A percentile compares a stretch with the other conserved stretches of the same genome.
phyloP scores from a whole-genome alignment of 2,113 vertebrate genomes.

The Psilopogon haemacephalus region DNA sequence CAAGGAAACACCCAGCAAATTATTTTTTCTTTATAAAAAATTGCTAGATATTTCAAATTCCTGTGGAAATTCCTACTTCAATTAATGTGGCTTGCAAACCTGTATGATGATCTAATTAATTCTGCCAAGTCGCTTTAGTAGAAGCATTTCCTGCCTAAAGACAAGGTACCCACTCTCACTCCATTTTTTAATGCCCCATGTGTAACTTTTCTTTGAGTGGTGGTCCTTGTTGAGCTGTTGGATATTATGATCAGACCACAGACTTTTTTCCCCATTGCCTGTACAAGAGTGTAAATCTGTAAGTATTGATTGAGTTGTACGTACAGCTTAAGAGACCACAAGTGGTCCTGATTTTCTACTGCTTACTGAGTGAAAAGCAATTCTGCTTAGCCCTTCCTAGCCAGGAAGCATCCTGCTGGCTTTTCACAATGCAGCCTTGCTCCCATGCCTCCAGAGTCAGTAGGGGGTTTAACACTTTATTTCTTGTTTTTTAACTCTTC shows the following conservation, averaged over 20 bases:
- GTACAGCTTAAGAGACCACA: not conserved
- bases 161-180: not conserved
- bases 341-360: not conserved
- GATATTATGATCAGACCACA: not conserved
- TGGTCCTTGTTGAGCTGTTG: not conserved
- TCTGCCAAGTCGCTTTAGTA: not conserved
- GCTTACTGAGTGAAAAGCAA: not conserved
- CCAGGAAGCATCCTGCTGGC: not conserved
- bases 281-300: not conserved
- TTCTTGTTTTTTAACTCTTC: not conserved
- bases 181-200: not conserved
- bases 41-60: not conserved
- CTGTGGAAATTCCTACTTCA: not conserved
- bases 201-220: not conserved
- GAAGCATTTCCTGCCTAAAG: not conserved
- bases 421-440: not conserved
- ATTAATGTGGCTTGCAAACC: not conserved
- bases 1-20: not conserved
- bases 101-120: not conserved
- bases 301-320: not conserved
- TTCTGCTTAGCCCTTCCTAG: not conserved
- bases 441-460: not conserved
- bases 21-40: not conserved
- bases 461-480: not conserved
- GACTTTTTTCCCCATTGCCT: not conserved